Conservation (phyloP, 2,888 invertebrate species). For the Ectemnius cavifrons region DNA sequence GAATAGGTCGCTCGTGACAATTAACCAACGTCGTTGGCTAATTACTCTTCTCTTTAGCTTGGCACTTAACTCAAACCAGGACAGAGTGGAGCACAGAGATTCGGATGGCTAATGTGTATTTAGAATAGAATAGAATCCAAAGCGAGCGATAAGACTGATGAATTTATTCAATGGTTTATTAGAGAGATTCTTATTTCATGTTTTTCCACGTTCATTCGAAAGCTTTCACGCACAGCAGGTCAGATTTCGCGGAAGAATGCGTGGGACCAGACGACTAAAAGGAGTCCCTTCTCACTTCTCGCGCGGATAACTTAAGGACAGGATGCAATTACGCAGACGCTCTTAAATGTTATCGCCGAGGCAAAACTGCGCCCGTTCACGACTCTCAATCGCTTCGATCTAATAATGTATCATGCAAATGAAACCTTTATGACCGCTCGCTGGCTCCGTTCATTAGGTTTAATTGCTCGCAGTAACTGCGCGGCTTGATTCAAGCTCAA, state of each 20-base stretch:
- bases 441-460: conserved; percentile 41
- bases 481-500: conserved; percentile 19
- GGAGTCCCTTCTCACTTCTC: conserved; percentile 12
- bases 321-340: conserved; percentile 70
- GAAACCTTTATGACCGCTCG: conserved; percentile 21
- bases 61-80: too few relatives aligned
- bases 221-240: neutral
- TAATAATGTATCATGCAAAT: conserved; percentile 42
- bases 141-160: too few relatives aligned
- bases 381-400: conserved; percentile 61
- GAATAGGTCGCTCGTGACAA: too few relatives aligned
- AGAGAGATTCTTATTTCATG: too few relatives aligned
- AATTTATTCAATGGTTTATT: too few relatives aligned
- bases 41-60: too few relatives aligned
- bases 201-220: neutral
- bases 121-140: too few relatives aligned
- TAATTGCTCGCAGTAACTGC: conserved; percentile 31
- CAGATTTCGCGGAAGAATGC: conserved; percentile 40
- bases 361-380: conserved; percentile 68
- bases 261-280: conserved; percentile 48
- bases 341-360: conserved; percentile 74
- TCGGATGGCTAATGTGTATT: too few relatives aligned
- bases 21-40: too few relatives aligned
- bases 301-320: conserved; percentile 61
- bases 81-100: too few relatives aligned